Percentiles rank a stretch among this genome's conserved stretches.
Evolutionary conservation across 2,113 vertebrate species (phyloP).

Genomic region (Gadus macrocephalus): DNA sequence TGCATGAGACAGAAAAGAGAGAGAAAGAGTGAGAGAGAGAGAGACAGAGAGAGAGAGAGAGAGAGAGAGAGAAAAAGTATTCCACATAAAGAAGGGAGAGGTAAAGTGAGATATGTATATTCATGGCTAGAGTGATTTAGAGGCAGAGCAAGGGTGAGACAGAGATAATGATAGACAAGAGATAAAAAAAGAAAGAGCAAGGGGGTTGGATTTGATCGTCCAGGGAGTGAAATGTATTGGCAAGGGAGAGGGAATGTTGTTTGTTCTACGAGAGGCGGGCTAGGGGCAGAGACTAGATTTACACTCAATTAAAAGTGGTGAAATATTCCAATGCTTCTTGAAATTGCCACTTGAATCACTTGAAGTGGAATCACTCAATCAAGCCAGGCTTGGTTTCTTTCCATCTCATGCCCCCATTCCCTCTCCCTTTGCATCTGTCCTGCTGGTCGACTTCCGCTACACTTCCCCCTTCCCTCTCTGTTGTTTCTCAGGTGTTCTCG

Average conservation of each 20-base stretch:
- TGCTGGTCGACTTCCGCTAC: neutral
- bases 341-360: neutral
- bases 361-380: neutral
- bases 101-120: too few relatives aligned
- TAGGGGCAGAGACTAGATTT: neutral
- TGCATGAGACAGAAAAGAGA: neutral
- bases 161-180: neutral
- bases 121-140: neutral
- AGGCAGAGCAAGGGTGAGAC: neutral
- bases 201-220: constrained; percentile 2
- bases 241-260: constrained; percentile 1
- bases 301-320: neutral
- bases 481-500: too few relatives aligned
- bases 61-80: neutral
- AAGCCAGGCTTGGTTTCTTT: neutral
- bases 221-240: constrained; percentile 10
- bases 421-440: too few relatives aligned
- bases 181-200: neutral
- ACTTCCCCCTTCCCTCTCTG: neutral
- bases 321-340: neutral
- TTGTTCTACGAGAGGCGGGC: neutral
- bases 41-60: neutral
- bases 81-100: too few relatives aligned
- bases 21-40: neutral
- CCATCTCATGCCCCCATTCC: too few relatives aligned